Base-by-base conservation (phyloP, 2,888 invertebrate genomes). In the Frankliniella intonsa region DNA sequence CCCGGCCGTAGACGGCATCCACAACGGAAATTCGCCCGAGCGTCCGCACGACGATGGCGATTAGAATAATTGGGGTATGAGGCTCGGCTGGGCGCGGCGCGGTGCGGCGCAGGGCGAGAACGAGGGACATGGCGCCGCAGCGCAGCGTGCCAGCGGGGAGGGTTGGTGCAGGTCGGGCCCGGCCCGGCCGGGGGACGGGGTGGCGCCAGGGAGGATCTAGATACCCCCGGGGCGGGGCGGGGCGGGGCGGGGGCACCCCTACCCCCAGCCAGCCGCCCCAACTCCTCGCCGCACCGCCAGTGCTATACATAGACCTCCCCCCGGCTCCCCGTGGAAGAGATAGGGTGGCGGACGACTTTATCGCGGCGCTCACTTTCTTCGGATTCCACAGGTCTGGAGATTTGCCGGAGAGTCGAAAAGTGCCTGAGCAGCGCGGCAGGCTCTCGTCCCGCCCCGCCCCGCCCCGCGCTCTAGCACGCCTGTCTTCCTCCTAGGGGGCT, bases 361-460 rank as follows among this genome's bases (percentile, higher is more conserved):
- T 76, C 25, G 69, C 69, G 10, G 12, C 22, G 69, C 69, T 76
- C 69, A 12, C 69, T 76, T 76, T 22, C 22, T 76, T 5, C 69
- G 69, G 69, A 76, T 76, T 76, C 69, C 69, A 76, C 69, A 76
- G 69, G 69, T 76, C 69, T 62, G 25, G 69, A 76, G 69, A 76
- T 22, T 76, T 22, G 69, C 69, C 25, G 69, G 69, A 12, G 69
- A 76, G 69, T 25, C 69, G 69, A 76, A 25, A 5, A 76, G 69
- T 76, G 69, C 22, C 22, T 62, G 62, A 38, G 38, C 38, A 38
- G 38, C 38, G 38, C 38, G 38, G 3, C 38, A 38, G 5, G 38
- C 38, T 38, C 38, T 38, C 38, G 55, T 5, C 14, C 55, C 10
- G 14, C 55, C 55, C 5, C 14, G 14, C 55, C 5, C 14, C 55